These are phyloP conservation scores for Anthonomus grandis DNA, from an alignment of 1,140 invertebrate species.

Conservation along the genomic window DNA sequence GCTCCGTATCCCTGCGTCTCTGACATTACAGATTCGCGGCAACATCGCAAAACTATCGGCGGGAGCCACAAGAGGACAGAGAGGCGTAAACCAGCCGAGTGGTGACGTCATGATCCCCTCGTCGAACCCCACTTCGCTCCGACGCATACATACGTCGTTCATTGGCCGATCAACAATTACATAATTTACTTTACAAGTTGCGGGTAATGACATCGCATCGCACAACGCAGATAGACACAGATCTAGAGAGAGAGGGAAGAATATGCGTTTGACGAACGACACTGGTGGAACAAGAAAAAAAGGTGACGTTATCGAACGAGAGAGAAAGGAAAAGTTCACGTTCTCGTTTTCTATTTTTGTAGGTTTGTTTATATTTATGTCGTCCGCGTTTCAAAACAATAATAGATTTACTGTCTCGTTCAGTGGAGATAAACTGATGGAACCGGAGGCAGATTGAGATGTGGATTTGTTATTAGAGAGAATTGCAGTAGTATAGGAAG, in stretches of 20 bases:
- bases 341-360: background rate
- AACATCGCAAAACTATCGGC: constrained; percentile 7
- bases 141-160: constrained; percentile 44
- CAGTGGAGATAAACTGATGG: too few species aligned
- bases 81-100: constrained; percentile 28
- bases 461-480: too few species aligned
- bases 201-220: constrained; percentile 43
- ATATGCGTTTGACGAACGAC: too few species aligned
- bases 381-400: background rate
- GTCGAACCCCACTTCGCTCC: constrained; percentile 27
- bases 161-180: constrained; percentile 48
- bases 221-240: constrained; percentile 9
- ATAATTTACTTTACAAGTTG: constrained; percentile 46
- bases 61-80: constrained; percentile 26
- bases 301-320: constrained; percentile 5
- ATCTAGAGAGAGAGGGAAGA: too few species aligned
- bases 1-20: constrained; percentile 3
- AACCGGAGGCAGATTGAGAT: too few species aligned
- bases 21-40: constrained; percentile 6
- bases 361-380: background rate
- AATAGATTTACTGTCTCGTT: too few species aligned
- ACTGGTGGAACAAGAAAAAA: background rate
- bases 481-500: too few species aligned
- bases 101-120: constrained; percentile 36
- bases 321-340: constrained; percentile 7